These are phyloP conservation scores for Perizoma flavofasciatum DNA, from an alignment of 2,888 invertebrate species.

Conservation along the genomic window DNA sequence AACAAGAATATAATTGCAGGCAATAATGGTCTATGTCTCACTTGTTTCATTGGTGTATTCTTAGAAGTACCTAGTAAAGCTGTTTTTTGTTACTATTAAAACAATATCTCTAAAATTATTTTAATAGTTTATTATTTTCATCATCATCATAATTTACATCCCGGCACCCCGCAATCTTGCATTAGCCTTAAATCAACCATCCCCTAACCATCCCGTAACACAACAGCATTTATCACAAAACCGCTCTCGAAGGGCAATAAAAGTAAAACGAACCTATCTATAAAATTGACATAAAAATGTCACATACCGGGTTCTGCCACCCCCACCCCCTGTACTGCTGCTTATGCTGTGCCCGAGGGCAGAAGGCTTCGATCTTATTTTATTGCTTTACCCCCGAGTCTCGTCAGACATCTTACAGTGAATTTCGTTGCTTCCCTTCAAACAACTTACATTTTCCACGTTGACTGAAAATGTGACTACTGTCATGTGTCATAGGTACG, in stretches of 20 bases:
- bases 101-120: no score
- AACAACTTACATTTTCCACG: not conserved
- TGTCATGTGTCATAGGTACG: no score
- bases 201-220: no score
- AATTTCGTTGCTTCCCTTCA: not conserved
- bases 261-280: conserved; percentile 34
- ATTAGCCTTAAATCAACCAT: no score
- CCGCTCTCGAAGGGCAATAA: conserved; percentile 26
- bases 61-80: no score
- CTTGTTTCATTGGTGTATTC: no score
- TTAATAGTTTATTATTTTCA: no score
- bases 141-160: no score
- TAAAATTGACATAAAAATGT: conserved; percentile 41
- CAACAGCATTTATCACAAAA: conserved; percentile 15
- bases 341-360: conserved; percentile 28
- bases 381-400: conserved; percentile 34
- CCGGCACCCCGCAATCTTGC: no score
- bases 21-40: no score
- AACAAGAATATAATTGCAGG: no score
- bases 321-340: conserved; percentile 11
- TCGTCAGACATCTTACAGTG: conserved; percentile 8
- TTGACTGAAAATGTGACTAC: not conserved
- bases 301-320: conserved; percentile 31
- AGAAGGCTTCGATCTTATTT: conserved; percentile 39
- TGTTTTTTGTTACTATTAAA: no score